Evolutionary conservation across 2,113 vertebrate species (phyloP), one percentile per base, ranked within the genome.

Genomic region (Hydrolagus affinis): DNA sequence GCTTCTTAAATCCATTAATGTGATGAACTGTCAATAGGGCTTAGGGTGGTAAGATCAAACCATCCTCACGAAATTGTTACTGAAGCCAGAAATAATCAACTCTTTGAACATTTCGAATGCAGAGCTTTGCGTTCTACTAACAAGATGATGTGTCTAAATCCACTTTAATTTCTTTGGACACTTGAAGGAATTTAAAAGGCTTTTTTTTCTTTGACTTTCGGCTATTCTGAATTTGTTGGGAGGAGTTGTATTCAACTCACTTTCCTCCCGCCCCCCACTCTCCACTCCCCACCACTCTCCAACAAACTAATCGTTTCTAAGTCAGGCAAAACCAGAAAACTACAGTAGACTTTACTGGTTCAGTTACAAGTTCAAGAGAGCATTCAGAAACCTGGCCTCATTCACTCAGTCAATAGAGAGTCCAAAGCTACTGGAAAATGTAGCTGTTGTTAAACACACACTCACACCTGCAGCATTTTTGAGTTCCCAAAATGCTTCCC

Each of bases 21-120:
- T 85, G 87, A 91, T 90, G 91, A 89, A 85, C 87, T 91, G 90
- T 90, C 92, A 91, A 88, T 1, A 88, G 86, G 92, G 89, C 86
- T 90, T 77, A 70, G 86, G 57, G 87, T 25, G 56, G 86, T 87
- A 91, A 92, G 87, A 92, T 90, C 90, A 94, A 92, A 91, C 89
- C 88, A 88, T 87, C 88, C 89, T n/a, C 88, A 87, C 88, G 90
- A 90, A 92, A 88, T 62, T 89, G 88, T 87, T 88, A 88, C 89
- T 89, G 88, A 87, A 86, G 85, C 86, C 88, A 89, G 86, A 86
- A 85, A 44, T 76, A 85, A 87, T 86, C 68, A 73, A 12, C 85
- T 70, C 57, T 32, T 86, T 60, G 72, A 70, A 59, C 21, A 68
- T 72, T 86, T 68, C 30, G 57, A 30, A 66, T 70, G 25, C 60